phyloP scores from a whole-genome alignment of 2,113 vertebrate genomes.

The Malaclemys terrapin region DNA sequence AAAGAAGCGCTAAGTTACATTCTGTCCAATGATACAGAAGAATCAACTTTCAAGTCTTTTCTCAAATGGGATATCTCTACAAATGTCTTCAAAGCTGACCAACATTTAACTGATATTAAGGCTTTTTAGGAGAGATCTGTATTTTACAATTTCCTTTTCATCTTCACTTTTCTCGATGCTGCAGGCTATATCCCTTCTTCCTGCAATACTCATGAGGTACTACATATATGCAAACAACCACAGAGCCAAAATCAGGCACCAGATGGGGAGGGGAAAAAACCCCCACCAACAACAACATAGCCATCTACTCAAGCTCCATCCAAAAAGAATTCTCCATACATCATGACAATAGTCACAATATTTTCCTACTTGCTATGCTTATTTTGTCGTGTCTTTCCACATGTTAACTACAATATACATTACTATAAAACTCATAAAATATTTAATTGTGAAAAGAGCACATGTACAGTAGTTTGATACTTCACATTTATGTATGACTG shows the following conservation, averaged over 20 bases:
- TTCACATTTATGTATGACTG: slow-evolving; percentile 5
- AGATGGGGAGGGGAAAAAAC: neutral
- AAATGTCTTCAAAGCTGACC: neutral
- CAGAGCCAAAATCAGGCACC: neutral
- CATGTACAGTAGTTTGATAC: neutral
- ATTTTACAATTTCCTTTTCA: neutral
- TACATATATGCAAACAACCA: neutral
- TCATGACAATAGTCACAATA: neutral
- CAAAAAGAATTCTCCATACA: neutral
- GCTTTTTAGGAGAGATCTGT: neutral
- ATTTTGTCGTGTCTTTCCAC: neutral
- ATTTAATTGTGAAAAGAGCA: neutral
- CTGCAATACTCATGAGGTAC: neutral
- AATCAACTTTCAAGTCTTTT: neutral
- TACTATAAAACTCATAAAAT: neutral
- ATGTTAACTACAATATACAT: neutral
- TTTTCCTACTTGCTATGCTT: neutral
- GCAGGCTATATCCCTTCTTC: accelerated
- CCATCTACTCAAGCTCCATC: neutral
- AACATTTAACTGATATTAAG: neutral
- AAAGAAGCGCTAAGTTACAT: neutral
- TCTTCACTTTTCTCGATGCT: neutral
- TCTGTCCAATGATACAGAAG: neutral
- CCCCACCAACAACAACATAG: neutral
- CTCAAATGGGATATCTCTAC: neutral